Base-by-base conservation (phyloP, 2,113 vertebrate genomes). In the Platysteira castanea region DNA sequence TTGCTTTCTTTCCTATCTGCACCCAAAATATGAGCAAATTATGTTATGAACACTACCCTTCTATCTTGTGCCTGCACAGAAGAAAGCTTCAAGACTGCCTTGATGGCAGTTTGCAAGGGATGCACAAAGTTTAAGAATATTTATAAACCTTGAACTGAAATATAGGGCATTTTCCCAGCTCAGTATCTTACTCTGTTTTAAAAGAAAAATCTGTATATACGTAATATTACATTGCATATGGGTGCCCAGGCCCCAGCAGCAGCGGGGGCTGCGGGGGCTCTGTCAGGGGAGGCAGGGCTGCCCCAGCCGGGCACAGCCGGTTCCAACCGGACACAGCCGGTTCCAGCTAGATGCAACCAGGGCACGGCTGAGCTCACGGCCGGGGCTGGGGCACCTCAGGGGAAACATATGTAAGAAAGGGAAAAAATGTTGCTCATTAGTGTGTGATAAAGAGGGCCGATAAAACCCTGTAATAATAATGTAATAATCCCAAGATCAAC, bases 321-420 rank as follows among this genome's bases (percentile, higher is more conserved):
- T 23, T 33, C 31, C 64, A 73, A 11, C n/a, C 2, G 9, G 65
- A 47, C 33, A 35, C 24, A 50, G 18, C 33, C 5, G 13, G 9
- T 64, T 37, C n/a, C 67, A 84, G 26, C 31, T 0, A 0, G 28
- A 14, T 75, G 46, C 24, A 9, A 1, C 2, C 0, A 57, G 39
- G 49, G 39, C 5, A 1, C 0, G 0, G 16, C 68, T 33, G 21
- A 37, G 15, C 15, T 47, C 1, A 0, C 0, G 5, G n/a, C 5
- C 0, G 0, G 3, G 15, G 11, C 0, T 0, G 3, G 3, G 11
- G 4, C 0, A 2, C 4, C 4, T 13, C 0, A 0, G 4, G 6
- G 22, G 5, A 64, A 54, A 9, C 0, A 0, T 35, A 6, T 19
- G 10, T 31, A 68, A 71, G 52, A 52, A 71, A 68, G 6, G 15